These are phyloP conservation scores for Anguilla megastoma DNA, from an alignment of 2,797 vertebrate species.

Conservation along the genomic window DNA sequence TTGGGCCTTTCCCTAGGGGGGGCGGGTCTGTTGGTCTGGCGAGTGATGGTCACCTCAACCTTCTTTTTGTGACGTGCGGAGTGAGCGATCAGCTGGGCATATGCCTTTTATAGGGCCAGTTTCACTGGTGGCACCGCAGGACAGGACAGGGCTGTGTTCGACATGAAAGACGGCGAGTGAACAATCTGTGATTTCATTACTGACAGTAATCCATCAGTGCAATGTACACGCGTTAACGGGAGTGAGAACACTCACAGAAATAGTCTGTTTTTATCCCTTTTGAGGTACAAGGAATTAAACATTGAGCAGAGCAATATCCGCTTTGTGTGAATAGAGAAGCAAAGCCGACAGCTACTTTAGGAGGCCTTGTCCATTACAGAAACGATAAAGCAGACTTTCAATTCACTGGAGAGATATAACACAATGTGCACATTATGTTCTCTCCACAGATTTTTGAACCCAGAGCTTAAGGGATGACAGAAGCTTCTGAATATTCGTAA, in stretches of 20 bases:
- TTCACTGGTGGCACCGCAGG: not conserved
- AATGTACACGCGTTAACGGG: not conserved
- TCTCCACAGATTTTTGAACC: not conserved
- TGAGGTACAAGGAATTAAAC: constrained; percentile 1
- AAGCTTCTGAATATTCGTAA: not conserved
- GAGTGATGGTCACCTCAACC: not conserved
- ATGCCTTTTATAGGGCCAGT: not conserved
- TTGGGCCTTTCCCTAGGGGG: not conserved
- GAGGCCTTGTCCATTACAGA: not conserved
- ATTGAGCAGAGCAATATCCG: not conserved
- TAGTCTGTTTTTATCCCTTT: not conserved
- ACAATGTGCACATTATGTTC: not conserved
- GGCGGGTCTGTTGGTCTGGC: too few relatives aligned
- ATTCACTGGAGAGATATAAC: not conserved
- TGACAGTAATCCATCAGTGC: not conserved
- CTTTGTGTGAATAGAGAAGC: too few relatives aligned
- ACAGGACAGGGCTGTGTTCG: not conserved
- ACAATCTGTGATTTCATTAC: not conserved
- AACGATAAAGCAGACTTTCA: not conserved
- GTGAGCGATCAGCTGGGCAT: not conserved
- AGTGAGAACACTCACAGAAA: not conserved
- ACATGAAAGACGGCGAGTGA: not conserved
- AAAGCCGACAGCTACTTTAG: not conserved
- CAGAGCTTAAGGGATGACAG: not conserved
- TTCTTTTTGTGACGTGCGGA: not conserved